Percentiles rank a stretch among this genome's conserved stretches.
Evolutionary conservation across 1,140 invertebrate species (phyloP).

Genomic region (Stratiolaelaps scimitus): DNA sequence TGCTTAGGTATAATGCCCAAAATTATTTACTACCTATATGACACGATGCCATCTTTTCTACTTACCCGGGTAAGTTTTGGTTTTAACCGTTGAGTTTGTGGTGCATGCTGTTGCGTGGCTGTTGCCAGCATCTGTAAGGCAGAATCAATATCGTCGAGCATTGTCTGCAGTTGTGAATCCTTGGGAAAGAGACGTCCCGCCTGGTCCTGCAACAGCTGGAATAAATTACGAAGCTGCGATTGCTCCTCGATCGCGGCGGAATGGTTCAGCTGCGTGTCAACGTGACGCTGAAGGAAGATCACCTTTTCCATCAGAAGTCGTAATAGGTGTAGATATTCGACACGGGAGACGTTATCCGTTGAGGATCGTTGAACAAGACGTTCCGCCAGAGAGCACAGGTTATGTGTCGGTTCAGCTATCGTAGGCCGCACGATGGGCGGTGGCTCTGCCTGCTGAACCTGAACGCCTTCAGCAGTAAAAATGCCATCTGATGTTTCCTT

Average conservation of each 20-base stretch:
- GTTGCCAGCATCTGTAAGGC: not conserved
- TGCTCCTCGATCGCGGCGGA: not conserved
- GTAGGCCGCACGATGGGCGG: not conserved
- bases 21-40: too few species aligned
- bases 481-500: not conserved
- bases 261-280: not conserved
- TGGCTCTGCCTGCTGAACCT: not conserved
- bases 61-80: conserved; percentile 21
- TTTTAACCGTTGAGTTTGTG: not conserved
- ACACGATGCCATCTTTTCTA: too few species aligned
- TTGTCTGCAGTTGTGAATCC: conserved; percentile 13
- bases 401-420: not conserved
- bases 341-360: not conserved
- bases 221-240: not conserved
- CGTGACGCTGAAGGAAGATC: conserved; percentile 7
- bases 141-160: conserved; percentile 3
- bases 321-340: conserved; percentile 22
- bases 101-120: not conserved
- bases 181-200: conserved; percentile 3
- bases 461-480: not conserved
- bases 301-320: conserved; percentile 23
- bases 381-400: not conserved
- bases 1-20: too few species aligned
- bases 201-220: not conserved
- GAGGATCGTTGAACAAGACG: not conserved